Percentiles rank a stretch among this genome's conserved stretches.
These are phyloP conservation scores for Teleogryllus oceanicus DNA, from an alignment of 2,888 invertebrate species.

Conservation along the genomic window DNA sequence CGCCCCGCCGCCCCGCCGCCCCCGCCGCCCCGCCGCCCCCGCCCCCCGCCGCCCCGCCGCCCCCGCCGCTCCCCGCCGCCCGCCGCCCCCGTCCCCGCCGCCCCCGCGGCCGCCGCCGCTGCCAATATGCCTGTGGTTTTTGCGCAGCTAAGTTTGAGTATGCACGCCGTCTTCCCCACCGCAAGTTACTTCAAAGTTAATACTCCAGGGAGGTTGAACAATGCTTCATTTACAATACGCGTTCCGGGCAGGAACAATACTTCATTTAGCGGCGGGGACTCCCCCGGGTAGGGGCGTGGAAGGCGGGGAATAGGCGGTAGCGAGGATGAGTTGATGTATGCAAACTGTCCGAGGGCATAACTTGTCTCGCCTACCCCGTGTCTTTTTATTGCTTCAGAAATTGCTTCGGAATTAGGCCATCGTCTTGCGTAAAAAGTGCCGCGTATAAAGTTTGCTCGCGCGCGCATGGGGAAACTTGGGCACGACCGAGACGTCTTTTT, in stretches of 20 bases:
- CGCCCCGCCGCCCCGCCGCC: no score
- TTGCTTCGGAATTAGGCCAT: conserved; percentile 18
- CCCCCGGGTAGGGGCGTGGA: background rate
- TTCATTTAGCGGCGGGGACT: background rate
- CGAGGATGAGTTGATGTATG: background rate
- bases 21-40: no score
- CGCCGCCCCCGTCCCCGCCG: no score
- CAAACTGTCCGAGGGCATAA: background rate
- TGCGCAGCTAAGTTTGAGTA: background rate
- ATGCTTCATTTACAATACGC: conserved; percentile 8
- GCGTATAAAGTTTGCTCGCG: no score
- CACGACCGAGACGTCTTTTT: no score
- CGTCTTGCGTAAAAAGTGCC: no score
- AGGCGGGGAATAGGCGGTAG: background rate
- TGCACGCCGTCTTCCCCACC: background rate
- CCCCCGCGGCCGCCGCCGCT: no score
- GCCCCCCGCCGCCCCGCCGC: no score
- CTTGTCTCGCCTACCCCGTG: no score
- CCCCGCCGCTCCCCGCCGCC: no score
- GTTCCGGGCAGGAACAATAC: background rate
- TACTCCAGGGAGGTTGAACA: background rate
- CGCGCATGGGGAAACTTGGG: no score
- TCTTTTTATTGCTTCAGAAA: background rate
- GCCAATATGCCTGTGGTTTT: background rate
- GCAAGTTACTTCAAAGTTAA: background rate